Base-by-base conservation (phyloP, 2,888 invertebrate genomes). In the Aphodius sticticus region DNA sequence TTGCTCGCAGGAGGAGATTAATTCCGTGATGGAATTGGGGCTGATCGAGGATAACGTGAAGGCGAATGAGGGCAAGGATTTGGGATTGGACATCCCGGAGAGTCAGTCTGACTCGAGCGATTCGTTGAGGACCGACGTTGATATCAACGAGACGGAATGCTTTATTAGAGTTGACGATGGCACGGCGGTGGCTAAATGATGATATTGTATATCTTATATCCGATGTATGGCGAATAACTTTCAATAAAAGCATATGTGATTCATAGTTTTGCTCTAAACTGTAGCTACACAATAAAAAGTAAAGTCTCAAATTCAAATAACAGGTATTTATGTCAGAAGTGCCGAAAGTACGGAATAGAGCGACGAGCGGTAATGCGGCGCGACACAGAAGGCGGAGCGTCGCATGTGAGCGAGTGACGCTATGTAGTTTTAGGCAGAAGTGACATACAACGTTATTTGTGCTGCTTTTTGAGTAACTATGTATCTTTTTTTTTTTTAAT, bases 1-100 rank as follows among this genome's bases (percentile, higher is more conserved):
- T 72, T 70, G 74, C 16, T 81, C 81, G 7, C 74, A 79, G 14
- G 77, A 77, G 70, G 81, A 81, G 72, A 79, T 81, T n/a, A 81
- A 81, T 35, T 77, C 71, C 3, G 77, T 70, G 1, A 77, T 77
- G 72, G 81, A 81, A 77, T 69, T 81, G 6, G 76, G 70, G 70
- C 16, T 69, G 12, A 81, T 81, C 35, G 81, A 81, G 37, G 72
- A 77, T 1, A 81, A 81, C 69, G 76, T 76, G 15, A 26, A 6
- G 6, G 70, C 70, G 26, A 81, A 81, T 26, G 70, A 70, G 7
- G 72, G 9, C 15, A 74, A 77, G 26, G 69, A 76, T 53, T 16
- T 69, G 6, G 78, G 77, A 15, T 16, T 78, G 16, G 53, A 76
- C 26, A 70, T 76, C 2, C 69, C 77, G 12, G 75, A 76, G 6